These are phyloP conservation scores for Callipepla californica DNA, from an alignment of 2,113 vertebrate genomes.

Conservation along the genomic window DNA sequence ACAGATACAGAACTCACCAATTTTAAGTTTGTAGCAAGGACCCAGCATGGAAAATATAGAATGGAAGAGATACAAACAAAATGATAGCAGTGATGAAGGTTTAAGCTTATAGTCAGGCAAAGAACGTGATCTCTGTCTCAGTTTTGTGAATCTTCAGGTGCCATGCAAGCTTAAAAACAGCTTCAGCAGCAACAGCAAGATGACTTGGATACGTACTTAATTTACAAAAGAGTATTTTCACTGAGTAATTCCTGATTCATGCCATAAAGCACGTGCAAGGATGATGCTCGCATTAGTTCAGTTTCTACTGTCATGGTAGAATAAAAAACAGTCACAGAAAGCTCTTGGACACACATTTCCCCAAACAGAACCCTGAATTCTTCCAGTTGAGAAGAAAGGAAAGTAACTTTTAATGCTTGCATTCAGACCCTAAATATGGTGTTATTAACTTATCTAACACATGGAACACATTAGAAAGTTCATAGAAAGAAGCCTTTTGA, in stretches of 20 bases:
- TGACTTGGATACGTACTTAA: neutral
- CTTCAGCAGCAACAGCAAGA: conserved; percentile 73
- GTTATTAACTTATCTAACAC: neutral
- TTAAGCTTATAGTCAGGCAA: conserved; percentile 79
- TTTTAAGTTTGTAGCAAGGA: conserved; percentile 93
- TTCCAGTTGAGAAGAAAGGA: neutral
- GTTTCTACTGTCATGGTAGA: conserved; percentile 36
- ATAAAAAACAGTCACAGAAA: conserved; percentile 30
- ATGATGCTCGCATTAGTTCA: neutral
- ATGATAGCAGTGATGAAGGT: conserved; percentile 83
- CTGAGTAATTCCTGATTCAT: conserved; percentile 18
- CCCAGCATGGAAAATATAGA: conserved; percentile 88
- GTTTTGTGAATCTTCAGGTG: conserved; percentile 55
- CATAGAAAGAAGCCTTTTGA: neutral
- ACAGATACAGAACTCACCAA: conserved; percentile 91
- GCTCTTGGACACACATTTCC: neutral
- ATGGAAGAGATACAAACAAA: conserved; percentile 85
- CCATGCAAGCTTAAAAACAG: conserved; percentile 75
- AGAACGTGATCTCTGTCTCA: conserved; percentile 64
- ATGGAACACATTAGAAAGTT: neutral
- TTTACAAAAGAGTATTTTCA: conserved; percentile 23
- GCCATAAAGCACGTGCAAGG: conserved; percentile 73
- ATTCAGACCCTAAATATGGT: neutral
- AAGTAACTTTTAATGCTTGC: neutral
- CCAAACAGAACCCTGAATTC: neutral